Conservation (phyloP, 2,113 vertebrate genomes). For the Gorsachius goisagi region DNA sequence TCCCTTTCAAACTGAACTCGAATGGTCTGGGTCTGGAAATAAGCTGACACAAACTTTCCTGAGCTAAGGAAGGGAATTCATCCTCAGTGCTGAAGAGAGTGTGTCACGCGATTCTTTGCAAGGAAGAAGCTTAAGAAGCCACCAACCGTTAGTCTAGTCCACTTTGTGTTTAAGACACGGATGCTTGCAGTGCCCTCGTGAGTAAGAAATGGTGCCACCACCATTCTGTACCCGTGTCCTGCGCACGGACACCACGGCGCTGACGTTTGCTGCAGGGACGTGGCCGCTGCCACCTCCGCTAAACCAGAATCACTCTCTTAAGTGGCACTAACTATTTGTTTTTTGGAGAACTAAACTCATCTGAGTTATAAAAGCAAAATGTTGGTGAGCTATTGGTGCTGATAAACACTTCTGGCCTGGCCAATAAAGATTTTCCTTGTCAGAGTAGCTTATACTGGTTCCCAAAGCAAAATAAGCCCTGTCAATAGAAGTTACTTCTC, state of each 20-base stretch:
- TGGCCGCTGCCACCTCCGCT: neutral
- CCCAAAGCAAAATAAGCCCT: neutral
- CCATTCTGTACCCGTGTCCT: neutral
- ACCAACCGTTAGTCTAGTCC: neutral
- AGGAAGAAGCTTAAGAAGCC: neutral
- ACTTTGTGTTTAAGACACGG: neutral
- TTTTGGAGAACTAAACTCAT: neutral
- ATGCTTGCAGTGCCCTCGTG: neutral
- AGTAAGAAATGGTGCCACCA: neutral
- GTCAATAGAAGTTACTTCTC: neutral
- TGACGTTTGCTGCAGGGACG: neutral
- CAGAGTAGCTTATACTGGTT: neutral
- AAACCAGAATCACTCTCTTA: neutral
- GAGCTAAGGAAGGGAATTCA: neutral
- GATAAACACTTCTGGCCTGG: neutral
- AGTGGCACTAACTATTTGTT: neutral
- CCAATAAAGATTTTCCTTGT: neutral
- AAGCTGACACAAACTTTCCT: neutral
- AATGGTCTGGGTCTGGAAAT: neutral
- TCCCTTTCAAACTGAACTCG: neutral
- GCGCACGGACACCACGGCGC: rapidly evolving
- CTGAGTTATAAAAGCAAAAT: neutral
- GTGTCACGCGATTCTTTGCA: neutral
- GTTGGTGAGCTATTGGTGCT: neutral
- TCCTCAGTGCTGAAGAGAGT: neutral